phyloP scores from a whole-genome alignment of 1,140 invertebrate species.

The Bombyx mandarina region DNA sequence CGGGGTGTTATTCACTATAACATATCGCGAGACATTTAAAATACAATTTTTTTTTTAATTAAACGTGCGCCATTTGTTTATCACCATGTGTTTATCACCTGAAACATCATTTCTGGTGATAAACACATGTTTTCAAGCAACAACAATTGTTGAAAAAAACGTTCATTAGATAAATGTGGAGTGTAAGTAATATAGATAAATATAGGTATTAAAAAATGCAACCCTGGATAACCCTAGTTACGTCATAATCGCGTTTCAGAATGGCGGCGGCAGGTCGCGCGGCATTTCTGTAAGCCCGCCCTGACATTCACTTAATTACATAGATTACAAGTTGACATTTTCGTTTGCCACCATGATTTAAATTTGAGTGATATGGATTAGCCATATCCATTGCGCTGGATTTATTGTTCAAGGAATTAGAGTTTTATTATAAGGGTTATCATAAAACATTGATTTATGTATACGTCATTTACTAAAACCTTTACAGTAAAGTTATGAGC shows the following conservation, averaged over 20 bases:
- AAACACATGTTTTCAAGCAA: not conserved
- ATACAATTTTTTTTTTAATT: too few species aligned
- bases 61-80: too few species aligned
- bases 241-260: conserved; percentile 15
- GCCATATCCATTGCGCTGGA: conserved; percentile 23
- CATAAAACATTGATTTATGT: too few species aligned
- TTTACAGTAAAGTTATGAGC: too few species aligned
- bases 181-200: not conserved
- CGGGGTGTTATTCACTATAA: too few species aligned
- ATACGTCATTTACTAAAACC: too few species aligned
- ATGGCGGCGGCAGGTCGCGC: conserved; percentile 4
- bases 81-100: too few species aligned
- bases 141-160: not conserved
- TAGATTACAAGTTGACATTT: conserved; percentile 66
- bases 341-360: conserved; percentile 49
- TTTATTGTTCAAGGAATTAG: too few species aligned
- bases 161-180: not conserved
- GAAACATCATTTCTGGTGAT: too few species aligned
- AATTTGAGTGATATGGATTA: conserved; percentile 60
- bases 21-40: too few species aligned
- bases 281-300: conserved; percentile 34
- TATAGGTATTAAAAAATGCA: not conserved
- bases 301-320: conserved; percentile 67
- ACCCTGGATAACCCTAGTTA: conserved; percentile 3
- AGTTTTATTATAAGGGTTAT: too few species aligned